Evolutionary conservation across 1,140 invertebrate species (phyloP), one percentile per base, ranked within the genome.

Genomic region (Drosophila aff.): DNA sequence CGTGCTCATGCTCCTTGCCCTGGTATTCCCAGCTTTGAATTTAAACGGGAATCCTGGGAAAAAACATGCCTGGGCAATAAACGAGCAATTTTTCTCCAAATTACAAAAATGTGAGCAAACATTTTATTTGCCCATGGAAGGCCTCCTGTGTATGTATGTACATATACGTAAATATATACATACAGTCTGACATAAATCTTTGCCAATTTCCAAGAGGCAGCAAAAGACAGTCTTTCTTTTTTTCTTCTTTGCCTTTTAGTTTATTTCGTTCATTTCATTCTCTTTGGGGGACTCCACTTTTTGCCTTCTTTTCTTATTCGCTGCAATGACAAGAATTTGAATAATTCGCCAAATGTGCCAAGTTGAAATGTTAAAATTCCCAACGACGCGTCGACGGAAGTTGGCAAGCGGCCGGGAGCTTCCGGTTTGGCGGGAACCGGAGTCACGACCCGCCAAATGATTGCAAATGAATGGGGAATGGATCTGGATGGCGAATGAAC

Each of bases 291-390:
- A 36, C 33, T 38, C 57, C 60, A 40, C 16, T 49, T 69, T 69
- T 33, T 38, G 41, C 18, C 21, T 59, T 44, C 76, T 55, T 64
- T 57, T 38, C 28, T 50, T 23, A 49, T 49, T 77, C 62, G 75
- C 73, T 84, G 85, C 85, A 90, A 81, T 90, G 85, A 91, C 85
- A 90, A 85, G 85, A 90, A 90, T 90, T 90, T 90, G 85, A 90
- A 90, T 90, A 90, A 90, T 90, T 90, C 79, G 76, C 72, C 75
- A 82, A 90, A 90, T 90, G 85, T 90, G 85, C 86, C 82, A 90
- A 90, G 85, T 90, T 91, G 86, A 90, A 90, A 90, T 90, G 85
- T 90, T 91, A 90, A 91, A 85, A 90, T 85, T 91, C 76, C 68
- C 71, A 85, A 82, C 82, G 77, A 79, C 71, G 67, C 66, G 53